Conservation (phyloP, 1,140 invertebrate species). For the Rhizoglyphus robini region DNA sequence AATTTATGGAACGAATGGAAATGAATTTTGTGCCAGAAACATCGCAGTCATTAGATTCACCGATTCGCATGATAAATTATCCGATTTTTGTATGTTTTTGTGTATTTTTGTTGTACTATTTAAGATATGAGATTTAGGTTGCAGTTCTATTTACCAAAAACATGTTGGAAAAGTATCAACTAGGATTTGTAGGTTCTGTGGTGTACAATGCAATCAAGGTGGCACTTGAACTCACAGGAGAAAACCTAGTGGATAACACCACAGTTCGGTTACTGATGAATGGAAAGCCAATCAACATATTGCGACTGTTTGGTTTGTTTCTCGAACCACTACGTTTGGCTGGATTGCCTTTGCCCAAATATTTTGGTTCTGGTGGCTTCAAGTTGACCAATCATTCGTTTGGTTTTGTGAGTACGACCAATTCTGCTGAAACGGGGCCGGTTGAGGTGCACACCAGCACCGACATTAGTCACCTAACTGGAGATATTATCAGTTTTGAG, state of each 20-base stretch:
- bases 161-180: conserved; percentile 5
- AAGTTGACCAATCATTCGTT: conserved; percentile 3
- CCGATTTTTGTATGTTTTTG: background rate
- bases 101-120: background rate
- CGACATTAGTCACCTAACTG: background rate
- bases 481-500: background rate
- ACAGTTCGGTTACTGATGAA: too few species aligned
- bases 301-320: background rate
- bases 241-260: background rate
- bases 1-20: background rate
- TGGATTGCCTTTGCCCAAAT: background rate
- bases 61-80: background rate
- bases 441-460: background rate
- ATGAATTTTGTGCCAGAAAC: background rate
- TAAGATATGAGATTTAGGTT: background rate
- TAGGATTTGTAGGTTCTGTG: conserved; percentile 4
- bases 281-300: background rate
- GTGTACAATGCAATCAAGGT: conserved; percentile 14
- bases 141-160: background rate
- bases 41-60: background rate
- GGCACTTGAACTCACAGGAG: conserved; percentile 9
- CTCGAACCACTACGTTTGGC: background rate
- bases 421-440: background rate
- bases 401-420: background rate
- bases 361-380: background rate